Evolutionary conservation across 2,113 vertebrate species (phyloP), one percentile per base, ranked within the genome.

Genomic region (Bothrops jararaca): DNA sequence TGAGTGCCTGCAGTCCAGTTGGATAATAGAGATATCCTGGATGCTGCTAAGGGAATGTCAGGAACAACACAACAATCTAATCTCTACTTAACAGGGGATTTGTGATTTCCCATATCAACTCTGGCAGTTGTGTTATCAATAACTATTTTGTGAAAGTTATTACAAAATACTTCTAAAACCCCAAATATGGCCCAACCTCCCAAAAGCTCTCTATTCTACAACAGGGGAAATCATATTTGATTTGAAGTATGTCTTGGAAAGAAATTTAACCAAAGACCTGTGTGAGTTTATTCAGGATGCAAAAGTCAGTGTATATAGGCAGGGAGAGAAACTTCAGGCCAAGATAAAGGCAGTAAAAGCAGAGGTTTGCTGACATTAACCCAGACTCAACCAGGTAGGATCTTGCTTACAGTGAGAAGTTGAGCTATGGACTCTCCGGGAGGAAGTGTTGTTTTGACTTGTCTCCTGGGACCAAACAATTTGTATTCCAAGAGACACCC

Each of bases 401-500:
- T 11, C n/a, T 48, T 45, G 3, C 53, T 85, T 26, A 24, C 15
- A 34, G 20, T 45, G 48, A 56, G 54, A 8, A 58, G 34, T 64
- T 54, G 86, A 95, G 53, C 58, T 60, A 18, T 0, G 0, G 9
- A 48, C 89, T 94, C 89, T 94, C 24, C 80, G 88, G 45, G 90
- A 34, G 29, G 57, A 39, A 50, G 53, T 3, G 90, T 12, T 29
- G 57, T 42, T 90, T 80, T 88, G 22, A 90, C 5, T 88, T 60
- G 89, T 58, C 91, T 91, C 53, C 20, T 90, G 53, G 18, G 50
- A 92, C n/a, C 39, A 23, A 45, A 42, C 54, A 86, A 4, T 1
- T 5, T 45, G 69, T 60, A 26, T 92, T 56, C 64, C 69, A 92
- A 95, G 85, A 94, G 53, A 57, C n/a, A 89, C 29, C 7, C 92